Evolutionary conservation across 2,113 vertebrate genomes (phyloP), one percentile per base, ranked within the genome.

Genomic region (Xenopus borealis): DNA sequence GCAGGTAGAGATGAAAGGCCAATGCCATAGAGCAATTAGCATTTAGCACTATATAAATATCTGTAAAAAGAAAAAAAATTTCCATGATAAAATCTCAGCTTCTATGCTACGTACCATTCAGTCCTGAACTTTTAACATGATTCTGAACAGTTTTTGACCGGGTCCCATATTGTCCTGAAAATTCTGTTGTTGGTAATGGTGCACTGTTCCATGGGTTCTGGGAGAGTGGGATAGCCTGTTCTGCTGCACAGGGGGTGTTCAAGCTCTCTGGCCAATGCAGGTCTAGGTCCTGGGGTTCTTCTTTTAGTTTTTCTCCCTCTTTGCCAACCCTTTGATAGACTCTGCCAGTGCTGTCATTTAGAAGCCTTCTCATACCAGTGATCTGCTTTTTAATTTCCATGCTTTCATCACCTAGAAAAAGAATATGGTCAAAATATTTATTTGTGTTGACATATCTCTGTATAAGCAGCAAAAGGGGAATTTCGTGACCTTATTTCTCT

Each of bases 311-410:
- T 74, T 94, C 94, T 79, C 90, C 92, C 78, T 96, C 94, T 78
- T 91, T 88, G 79, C 90, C 94, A 67, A 93, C 89, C 58, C 95
- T 93, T 71, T 98, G 96, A 84, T 97, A 96, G 33, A 92, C 88
- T 80, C 95, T 93, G 72, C 94, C 89, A 18, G 92, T 82, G 83
- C 94, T 97, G 86, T 97, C 95, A 69, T 92, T 96, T 85, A 99
- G 87, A 69, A 98, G 88, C 85, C 94, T 93, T 91, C 95, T 98
- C 96, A 98, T 98, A 69, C 97, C 97, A 82, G 95, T 98, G 86
- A 98, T 96, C 88, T 98, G 95, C 79, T 89, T 95, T 88, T 98
- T 98, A 90, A 98, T 97, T 89, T 96, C 97, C 94, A 93, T 89
- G 81, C 93, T 91, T 83, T 95, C 92, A 52, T 96, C 94, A 84